Conservation (phyloP, 2,113 vertebrate genomes). For the Excalfactoria chinensis region DNA sequence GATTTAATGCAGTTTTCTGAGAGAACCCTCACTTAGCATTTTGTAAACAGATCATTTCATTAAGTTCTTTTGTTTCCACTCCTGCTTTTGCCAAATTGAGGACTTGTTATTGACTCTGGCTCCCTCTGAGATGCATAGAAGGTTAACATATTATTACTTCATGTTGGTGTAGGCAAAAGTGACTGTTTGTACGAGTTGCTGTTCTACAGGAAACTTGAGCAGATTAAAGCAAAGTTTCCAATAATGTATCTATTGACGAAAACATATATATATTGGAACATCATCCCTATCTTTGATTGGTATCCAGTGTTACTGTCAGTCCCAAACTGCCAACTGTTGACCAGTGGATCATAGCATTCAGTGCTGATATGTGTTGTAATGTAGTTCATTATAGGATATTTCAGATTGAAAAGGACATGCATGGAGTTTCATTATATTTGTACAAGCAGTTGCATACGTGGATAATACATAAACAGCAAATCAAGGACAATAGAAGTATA, state of each 20-base stretch:
- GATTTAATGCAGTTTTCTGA: slow-evolving; percentile 61
- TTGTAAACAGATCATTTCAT: slow-evolving; percentile 76
- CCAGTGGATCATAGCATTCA: slow-evolving; percentile 11
- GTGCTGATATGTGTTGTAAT: background rate
- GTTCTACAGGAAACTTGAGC: slow-evolving; percentile 12
- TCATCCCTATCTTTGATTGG: background rate
- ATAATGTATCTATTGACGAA: background rate
- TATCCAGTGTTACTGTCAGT: slow-evolving; percentile 21
- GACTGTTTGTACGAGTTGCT: background rate
- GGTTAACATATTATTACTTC: slow-evolving; percentile 56
- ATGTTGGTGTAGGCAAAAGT: slow-evolving; percentile 37
- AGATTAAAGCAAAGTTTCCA: slow-evolving; percentile 29
- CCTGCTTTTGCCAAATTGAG: slow-evolving; percentile 50
- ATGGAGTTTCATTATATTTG: background rate
- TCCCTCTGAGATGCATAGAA: slow-evolving; percentile 63
- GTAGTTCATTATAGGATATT: background rate
- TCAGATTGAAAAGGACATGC: background rate
- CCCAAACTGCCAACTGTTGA: slow-evolving; percentile 27
- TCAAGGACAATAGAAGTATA: background rate
- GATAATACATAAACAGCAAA: background rate
- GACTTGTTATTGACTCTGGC: slow-evolving; percentile 65
- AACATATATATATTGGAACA: background rate
- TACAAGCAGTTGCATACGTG: background rate
- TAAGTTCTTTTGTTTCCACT: slow-evolving; percentile 71
- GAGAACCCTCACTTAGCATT: slow-evolving; percentile 61